phyloP scores from a whole-genome alignment of 2,888 invertebrate genomes.

The Aphodius sticticus region DNA sequence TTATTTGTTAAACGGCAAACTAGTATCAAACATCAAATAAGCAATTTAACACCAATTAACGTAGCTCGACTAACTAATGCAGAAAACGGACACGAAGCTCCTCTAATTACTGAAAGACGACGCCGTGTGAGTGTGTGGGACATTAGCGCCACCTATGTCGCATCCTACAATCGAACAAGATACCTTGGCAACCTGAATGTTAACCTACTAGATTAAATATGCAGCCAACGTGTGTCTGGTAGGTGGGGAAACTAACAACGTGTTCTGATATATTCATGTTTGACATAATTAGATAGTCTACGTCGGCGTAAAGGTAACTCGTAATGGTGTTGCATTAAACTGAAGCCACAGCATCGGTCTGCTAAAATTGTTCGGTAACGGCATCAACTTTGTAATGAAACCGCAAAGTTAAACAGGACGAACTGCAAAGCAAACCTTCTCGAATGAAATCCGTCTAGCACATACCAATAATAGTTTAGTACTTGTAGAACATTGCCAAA shows the following conservation, averaged over 20 bases:
- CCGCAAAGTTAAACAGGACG: slow-evolving; percentile 12
- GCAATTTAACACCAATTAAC: background rate
- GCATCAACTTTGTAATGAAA: background rate
- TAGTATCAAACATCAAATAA: background rate
- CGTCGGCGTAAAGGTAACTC: background rate
- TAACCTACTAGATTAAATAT: background rate
- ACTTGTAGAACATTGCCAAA: slow-evolving; percentile 18
- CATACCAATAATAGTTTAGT: slow-evolving; percentile 21
- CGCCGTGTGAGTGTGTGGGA: background rate
- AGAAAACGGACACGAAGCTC: background rate
- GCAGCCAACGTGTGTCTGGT: background rate
- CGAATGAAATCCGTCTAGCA: background rate
- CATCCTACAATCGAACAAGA: background rate
- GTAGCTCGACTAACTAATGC: background rate
- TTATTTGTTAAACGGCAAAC: background rate
- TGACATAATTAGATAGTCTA: slow-evolving; percentile 19
- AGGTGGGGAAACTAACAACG: slow-evolving; percentile 13
- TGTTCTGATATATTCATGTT: slow-evolving; percentile 20
- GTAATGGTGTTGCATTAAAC: background rate
- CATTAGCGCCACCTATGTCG: background rate
- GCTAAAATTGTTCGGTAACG: background rate
- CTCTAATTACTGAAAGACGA: background rate
- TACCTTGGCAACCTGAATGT: background rate
- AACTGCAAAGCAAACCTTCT: background rate
- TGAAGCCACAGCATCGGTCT: background rate